These are phyloP conservation scores for Drosophila emarginata DNA, from an alignment of 2,888 invertebrate genomes.

Conservation along the genomic window DNA sequence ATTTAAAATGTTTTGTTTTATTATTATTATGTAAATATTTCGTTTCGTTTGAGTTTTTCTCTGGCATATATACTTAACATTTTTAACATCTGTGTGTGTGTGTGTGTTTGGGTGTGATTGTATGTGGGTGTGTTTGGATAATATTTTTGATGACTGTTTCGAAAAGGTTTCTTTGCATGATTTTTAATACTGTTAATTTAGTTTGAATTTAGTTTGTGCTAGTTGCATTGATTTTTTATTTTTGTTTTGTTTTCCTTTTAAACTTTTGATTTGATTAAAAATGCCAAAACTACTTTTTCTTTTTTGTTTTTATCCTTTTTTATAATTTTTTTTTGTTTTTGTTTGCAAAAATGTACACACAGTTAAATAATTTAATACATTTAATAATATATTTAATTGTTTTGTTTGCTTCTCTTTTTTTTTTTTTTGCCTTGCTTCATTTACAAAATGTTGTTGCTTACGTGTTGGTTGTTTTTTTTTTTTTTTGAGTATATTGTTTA, in stretches of 20 bases:
- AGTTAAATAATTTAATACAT: slow-evolving; percentile 58
- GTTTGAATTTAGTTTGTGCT: slow-evolving; percentile 6
- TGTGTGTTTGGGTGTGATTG: not conserved
- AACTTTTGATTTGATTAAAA: slow-evolving; percentile 33
- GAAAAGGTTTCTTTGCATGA: slow-evolving; percentile 3
- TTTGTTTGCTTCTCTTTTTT: slow-evolving; percentile 16
- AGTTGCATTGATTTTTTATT: not conserved
- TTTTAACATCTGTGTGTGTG: slow-evolving; percentile 8
- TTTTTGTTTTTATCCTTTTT: slow-evolving; percentile 8
- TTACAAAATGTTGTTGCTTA: slow-evolving; percentile 47
- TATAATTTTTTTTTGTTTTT: slow-evolving; percentile 6
- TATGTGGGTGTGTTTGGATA: not conserved
- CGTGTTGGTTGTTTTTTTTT: slow-evolving; percentile 30
- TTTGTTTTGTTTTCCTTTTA: slow-evolving; percentile 19
- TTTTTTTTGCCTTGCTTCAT: slow-evolving; percentile 45
- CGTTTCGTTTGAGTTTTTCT: slow-evolving; percentile 12
- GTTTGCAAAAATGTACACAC: slow-evolving; percentile 54
- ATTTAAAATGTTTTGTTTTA: slow-evolving; percentile 50
- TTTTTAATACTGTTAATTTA: slow-evolving; percentile 2
- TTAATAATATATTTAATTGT: slow-evolving; percentile 19
- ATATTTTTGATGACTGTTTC: not conserved
- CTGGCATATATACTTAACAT: slow-evolving; percentile 16
- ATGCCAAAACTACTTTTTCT: slow-evolving; percentile 26
- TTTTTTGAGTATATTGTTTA: slow-evolving; percentile 49
- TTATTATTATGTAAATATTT: slow-evolving; percentile 53